These are phyloP conservation scores for Pandemis corylana DNA, from an alignment of 2,888 invertebrate genomes.

Conservation along the genomic window DNA sequence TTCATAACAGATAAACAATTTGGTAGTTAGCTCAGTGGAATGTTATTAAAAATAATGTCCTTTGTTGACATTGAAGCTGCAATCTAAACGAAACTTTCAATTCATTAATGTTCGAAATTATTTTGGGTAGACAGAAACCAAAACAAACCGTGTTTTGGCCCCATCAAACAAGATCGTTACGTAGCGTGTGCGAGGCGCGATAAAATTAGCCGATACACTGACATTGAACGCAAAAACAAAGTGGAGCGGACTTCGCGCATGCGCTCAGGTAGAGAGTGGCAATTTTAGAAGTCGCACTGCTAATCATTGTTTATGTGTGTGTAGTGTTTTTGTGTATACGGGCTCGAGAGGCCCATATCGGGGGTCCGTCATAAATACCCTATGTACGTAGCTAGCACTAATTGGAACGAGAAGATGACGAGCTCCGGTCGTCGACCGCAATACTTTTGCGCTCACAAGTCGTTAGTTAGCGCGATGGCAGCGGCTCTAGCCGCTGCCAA, in stretches of 20 bases:
- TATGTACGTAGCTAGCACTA: conserved; percentile 57
- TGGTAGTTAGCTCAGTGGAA: background rate
- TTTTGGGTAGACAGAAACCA: conserved; percentile 70
- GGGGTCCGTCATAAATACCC: conserved; percentile 55
- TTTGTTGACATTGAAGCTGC: background rate
- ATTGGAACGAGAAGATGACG: conserved; percentile 68
- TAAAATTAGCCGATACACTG: conserved; percentile 84
- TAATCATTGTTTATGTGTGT: conserved; percentile 56
- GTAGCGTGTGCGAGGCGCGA: conserved; percentile 75
- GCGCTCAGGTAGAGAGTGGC: conserved; percentile 69
- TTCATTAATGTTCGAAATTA: conserved; percentile 52
- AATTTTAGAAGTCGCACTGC: conserved; percentile 66
- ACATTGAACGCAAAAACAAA: conserved; percentile 84
- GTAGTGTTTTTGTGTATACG: conserved; percentile 49
- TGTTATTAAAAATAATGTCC: background rate
- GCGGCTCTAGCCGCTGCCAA: conserved; percentile 20
- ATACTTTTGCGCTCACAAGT: conserved; percentile 58
- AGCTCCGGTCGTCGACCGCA: conserved; percentile 70
- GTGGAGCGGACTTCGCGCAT: conserved; percentile 75
- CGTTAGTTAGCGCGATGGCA: conserved; percentile 61
- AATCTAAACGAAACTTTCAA: conserved; percentile 1
- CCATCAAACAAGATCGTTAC: conserved; percentile 77
- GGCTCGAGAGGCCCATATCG: conserved; percentile 59
- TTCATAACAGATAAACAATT: background rate
- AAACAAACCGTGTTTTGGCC: conserved; percentile 79